These are phyloP conservation scores for Lamellibrachia satsuma DNA, from an alignment of 2,888 invertebrate species.

Conservation along the genomic window DNA sequence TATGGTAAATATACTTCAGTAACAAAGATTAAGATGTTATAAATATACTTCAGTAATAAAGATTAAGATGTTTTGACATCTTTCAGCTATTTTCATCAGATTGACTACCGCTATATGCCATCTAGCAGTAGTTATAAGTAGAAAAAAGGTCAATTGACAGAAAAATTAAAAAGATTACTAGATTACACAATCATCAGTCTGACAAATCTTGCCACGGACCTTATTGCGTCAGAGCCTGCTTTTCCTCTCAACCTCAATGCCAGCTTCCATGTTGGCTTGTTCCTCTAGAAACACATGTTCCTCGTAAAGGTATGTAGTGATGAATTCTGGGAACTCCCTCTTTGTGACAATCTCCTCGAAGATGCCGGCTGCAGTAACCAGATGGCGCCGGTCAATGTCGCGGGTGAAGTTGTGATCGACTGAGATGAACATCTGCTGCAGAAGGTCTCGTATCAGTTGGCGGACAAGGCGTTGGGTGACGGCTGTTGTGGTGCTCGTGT, in stretches of 20 bases:
- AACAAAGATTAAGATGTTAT: no score
- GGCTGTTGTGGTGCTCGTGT: conserved; percentile 64
- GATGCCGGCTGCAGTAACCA: conserved; percentile 67
- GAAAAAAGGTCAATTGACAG: no score
- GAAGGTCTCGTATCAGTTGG: conserved; percentile 67
- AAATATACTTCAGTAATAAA: no score
- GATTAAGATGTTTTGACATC: no score
- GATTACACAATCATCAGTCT: no score
- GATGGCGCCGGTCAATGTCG: conserved; percentile 33
- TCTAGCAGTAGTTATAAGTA: no score
- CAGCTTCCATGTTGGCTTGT: background rate
- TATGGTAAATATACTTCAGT: no score
- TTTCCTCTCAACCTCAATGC: background rate
- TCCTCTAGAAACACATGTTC: conserved; percentile 24
- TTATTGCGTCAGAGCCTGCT: background rate
- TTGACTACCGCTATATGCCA: no score
- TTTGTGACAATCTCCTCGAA: conserved; percentile 73
- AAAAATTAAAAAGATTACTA: no score
- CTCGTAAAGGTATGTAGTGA: conserved; percentile 67
- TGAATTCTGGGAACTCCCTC: conserved; percentile 74
- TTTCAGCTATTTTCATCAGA: no score
- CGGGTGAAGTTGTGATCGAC: conserved; percentile 44
- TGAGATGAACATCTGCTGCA: conserved; percentile 54
- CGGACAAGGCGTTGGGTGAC: conserved; percentile 70
- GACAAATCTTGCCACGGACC: no score